These are phyloP conservation scores for Petromus typicus DNA, from an alignment of 2,113 vertebrate species.

Conservation along the genomic window DNA sequence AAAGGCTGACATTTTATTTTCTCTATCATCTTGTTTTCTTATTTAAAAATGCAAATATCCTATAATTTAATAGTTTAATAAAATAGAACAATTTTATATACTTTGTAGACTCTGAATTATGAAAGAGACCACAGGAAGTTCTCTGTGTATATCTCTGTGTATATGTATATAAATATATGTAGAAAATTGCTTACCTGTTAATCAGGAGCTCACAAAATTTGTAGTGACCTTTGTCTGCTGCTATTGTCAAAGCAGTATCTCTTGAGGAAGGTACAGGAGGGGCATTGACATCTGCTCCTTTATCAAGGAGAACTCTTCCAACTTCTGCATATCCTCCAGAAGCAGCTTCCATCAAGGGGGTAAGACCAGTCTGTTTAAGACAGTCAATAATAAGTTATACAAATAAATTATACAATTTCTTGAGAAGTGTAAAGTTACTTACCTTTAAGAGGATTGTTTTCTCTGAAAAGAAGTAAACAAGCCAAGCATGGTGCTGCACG, in stretches of 20 bases:
- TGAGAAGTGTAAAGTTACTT: background rate
- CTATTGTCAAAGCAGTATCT: conserved; percentile 98
- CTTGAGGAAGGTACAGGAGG: conserved; percentile 98
- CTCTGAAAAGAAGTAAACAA: background rate
- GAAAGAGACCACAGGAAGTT: conserved; percentile 12
- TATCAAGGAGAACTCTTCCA: conserved; percentile 98
- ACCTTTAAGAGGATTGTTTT: background rate
- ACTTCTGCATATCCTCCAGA: conserved; percentile 99
- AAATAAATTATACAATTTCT: conserved; percentile 44
- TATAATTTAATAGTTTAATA: conserved; percentile 47
- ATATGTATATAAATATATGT: background rate
- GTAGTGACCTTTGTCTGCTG: conserved; percentile 99
- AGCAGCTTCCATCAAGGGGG: conserved; percentile 98
- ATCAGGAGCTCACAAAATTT: conserved; percentile 99
- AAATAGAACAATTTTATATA: conserved; percentile 50
- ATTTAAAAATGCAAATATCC: conserved; percentile 46
- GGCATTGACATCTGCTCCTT: conserved; percentile 98
- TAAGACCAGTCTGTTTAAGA: conserved; percentile 94
- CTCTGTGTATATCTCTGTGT: background rate
- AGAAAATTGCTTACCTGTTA: conserved; percentile 89
- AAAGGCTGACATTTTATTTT: conserved; percentile 37
- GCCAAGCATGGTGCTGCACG: background rate
- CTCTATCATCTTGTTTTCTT: background rate
- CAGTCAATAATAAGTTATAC: conserved; percentile 53
- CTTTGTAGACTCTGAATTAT: conserved; percentile 1